phyloP scores from a whole-genome alignment of 2,888 invertebrate genomes.

The Trichopria drosophilae region DNA sequence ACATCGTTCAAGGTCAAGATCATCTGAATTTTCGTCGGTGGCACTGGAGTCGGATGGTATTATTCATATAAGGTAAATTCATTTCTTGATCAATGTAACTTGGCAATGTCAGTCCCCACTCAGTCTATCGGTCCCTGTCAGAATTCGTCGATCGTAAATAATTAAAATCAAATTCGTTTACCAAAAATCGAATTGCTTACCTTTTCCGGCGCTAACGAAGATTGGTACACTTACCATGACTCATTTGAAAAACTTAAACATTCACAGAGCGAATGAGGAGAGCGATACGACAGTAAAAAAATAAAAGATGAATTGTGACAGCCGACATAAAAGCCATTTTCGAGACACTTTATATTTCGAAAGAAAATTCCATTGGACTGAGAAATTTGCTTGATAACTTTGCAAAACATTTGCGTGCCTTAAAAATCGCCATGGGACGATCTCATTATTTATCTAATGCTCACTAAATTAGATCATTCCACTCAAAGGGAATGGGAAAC shows the following conservation, averaged over 20 bases:
- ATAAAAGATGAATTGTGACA: slow-evolving; percentile 30
- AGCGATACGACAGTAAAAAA: slow-evolving; percentile 32
- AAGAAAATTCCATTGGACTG: slow-evolving; percentile 18
- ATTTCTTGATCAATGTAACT: too few relatives aligned
- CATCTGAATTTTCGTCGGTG: too few relatives aligned
- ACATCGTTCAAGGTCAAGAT: too few relatives aligned
- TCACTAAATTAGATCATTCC: slow-evolving; percentile 26
- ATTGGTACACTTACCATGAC: too few relatives aligned
- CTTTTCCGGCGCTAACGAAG: too few relatives aligned
- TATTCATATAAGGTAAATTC: too few relatives aligned
- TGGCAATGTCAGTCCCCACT: too few relatives aligned
- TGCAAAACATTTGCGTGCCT: slow-evolving; percentile 23
- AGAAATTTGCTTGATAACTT: slow-evolving; percentile 22
- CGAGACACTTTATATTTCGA: slow-evolving; percentile 20
- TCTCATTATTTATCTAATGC: slow-evolving; percentile 26
- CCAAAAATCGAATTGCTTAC: neutral
- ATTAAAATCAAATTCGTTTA: too few relatives aligned
- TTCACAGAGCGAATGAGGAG: slow-evolving; percentile 26
- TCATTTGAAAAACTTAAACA: slow-evolving; percentile 29
- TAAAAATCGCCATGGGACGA: slow-evolving; percentile 30
- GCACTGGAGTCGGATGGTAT: too few relatives aligned
- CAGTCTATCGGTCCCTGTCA: too few relatives aligned
- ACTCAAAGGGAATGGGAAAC: too few relatives aligned
- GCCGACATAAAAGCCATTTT: slow-evolving; percentile 29
- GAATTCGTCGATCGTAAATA: too few relatives aligned